Conservation (phyloP, 1,140 invertebrate species). For the Caenorhabditis latens region DNA sequence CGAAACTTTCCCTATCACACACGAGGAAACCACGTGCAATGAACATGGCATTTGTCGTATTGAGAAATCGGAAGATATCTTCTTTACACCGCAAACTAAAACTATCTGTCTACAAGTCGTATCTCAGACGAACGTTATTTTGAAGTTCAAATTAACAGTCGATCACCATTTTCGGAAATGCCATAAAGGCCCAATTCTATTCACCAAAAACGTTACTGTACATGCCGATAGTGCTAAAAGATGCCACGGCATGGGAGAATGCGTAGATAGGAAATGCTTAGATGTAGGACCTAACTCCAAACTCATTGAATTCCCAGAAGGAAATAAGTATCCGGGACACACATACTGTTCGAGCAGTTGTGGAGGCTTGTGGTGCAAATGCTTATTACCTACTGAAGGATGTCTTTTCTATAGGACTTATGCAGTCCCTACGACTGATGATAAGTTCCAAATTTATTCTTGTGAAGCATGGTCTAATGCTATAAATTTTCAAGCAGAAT, state of each 20-base stretch:
- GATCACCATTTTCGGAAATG: background rate
- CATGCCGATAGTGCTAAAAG: background rate
- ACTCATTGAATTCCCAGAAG: background rate
- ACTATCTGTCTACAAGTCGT: background rate
- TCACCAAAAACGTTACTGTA: background rate
- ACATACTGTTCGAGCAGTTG: background rate
- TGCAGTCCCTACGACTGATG: background rate
- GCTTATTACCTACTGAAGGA: background rate
- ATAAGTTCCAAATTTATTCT: background rate
- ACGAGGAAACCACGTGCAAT: background rate
- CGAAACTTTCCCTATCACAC: background rate
- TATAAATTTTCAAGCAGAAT: background rate
- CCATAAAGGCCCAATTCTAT: background rate
- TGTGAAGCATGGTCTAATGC: background rate
- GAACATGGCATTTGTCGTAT: background rate
- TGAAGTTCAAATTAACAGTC: background rate
- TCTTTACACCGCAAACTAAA: background rate
- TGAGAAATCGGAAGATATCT: background rate
- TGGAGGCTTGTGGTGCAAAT: background rate
- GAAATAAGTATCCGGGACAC: background rate
- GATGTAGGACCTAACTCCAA: background rate
- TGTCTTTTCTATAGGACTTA: background rate
- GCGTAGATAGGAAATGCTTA: background rate
- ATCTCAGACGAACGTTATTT: background rate
- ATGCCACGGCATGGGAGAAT: background rate